Base-by-base conservation (phyloP, 2,113 vertebrate genomes). In the Pseudorectes ferrugineus region DNA sequence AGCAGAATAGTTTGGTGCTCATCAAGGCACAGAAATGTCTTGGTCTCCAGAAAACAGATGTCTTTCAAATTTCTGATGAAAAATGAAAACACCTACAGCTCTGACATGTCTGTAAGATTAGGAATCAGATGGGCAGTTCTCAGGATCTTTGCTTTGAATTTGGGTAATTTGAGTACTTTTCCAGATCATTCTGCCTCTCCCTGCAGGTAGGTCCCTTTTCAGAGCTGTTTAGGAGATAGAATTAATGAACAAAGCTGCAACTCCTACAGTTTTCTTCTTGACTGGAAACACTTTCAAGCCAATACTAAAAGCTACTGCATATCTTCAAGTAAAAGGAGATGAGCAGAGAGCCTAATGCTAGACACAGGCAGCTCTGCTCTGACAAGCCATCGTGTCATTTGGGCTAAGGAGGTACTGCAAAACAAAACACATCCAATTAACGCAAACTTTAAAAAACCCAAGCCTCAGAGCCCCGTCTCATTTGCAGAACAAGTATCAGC, bases 401-500 rank as follows among this genome's bases (percentile, higher is more conserved):
- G 81, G 59, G 46, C 38, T 66, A 59, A 66, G 61, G 63, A 77
- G 51, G 20, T 19, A 54, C 61, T 49, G 36, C 62, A 65, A 89
- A 94, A 65, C 0, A 0, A 68, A 94, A 57, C 70, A 57, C 36
- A 82, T 66, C 62, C 54, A 88, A 89, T 76, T 65, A 92, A 89
- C 35, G 57, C 57, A 35, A 81, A 62, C 26, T 22, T 9, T 3
- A 20, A 20, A 65, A 65, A 59, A 11, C 36, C 42, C 43, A 43
- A 28, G 62, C 28, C 87, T 80, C 85, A 88, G 71, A 88, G 75
- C 38, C 57, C 46, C 11, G 38, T 76, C 77, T 92, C 84, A 70
- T 70, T 78, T 91, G 84, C 89, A 76, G 84, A 91, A 78, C 84
- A 77, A 93, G 79, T 21, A 82, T 62, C 76, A 94, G 78, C 54